Percentiles rank a stretch among this genome's conserved stretches.
phyloP scores from a whole-genome alignment of 2,797 vertebrate species.

The Diplodus puntazzo region DNA sequence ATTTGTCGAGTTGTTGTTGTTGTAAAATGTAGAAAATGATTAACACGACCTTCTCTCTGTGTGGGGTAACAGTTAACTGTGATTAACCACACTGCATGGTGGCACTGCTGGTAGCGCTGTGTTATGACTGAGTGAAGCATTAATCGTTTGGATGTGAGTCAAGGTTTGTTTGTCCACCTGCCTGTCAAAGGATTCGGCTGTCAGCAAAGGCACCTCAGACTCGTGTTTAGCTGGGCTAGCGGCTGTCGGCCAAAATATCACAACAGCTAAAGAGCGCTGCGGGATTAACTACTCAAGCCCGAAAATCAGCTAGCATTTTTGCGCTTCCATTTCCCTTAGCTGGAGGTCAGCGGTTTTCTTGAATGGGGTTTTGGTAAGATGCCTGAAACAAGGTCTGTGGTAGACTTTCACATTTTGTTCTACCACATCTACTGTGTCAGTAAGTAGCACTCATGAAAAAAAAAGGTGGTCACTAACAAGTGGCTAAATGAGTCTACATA shows the following conservation, averaged over 20 bases:
- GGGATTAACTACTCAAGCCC: too few species aligned
- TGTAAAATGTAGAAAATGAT: conserved; percentile 73
- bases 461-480: too few species aligned
- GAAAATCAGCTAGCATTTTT: too few species aligned
- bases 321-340: too few species aligned
- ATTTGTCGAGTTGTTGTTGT: conserved; percentile 41
- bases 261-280: background rate
- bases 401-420: too few species aligned
- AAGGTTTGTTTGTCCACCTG: conserved; percentile 5
- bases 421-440: too few species aligned
- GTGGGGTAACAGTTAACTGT: conserved; percentile 66
- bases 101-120: conserved; percentile 16
- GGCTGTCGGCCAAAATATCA: background rate
- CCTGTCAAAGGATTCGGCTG: background rate
- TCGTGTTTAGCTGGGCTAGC: background rate
- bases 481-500: too few species aligned
- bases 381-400: too few species aligned
- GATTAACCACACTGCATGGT: conserved; percentile 31
- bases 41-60: conserved; percentile 67
- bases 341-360: too few species aligned
- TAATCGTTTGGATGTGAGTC: conserved; percentile 3
- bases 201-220: background rate
- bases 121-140: conserved; percentile 43
- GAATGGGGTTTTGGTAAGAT: too few species aligned
- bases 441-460: too few species aligned